Percentiles rank a stretch among this genome's conserved stretches.
Conservation (phyloP, 1,140 invertebrate species). For the Drosophila sturtevanti region DNA sequence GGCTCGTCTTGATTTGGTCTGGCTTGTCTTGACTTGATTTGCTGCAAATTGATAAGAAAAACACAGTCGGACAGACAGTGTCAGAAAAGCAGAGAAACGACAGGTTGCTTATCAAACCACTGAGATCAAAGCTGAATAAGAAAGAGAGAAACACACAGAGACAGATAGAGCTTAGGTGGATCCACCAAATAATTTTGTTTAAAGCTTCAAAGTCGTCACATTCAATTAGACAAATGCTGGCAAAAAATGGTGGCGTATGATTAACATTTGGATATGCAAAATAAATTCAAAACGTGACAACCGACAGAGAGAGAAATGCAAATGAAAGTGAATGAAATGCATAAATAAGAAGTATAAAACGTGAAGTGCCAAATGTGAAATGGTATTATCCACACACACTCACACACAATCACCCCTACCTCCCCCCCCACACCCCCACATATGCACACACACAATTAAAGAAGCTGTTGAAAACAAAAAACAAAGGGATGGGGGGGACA, state of each 20-base stretch:
- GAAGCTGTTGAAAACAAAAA: slow-evolving; percentile 25
- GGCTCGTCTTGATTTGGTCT: slow-evolving; percentile 47
- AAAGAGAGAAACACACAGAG: slow-evolving; percentile 7
- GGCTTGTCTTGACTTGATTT: slow-evolving; percentile 48
- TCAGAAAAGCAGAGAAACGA: background rate
- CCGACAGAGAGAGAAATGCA: slow-evolving; percentile 56
- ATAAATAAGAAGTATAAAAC: slow-evolving; percentile 71
- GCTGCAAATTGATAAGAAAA: slow-evolving; percentile 66
- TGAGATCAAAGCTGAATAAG: slow-evolving; percentile 57
- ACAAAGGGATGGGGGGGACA: background rate
- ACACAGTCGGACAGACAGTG: slow-evolving; percentile 20
- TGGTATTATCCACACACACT: slow-evolving; percentile 44
- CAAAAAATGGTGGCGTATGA: slow-evolving; percentile 45
- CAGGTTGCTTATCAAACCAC: slow-evolving; percentile 29
- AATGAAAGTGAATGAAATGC: slow-evolving; percentile 75
- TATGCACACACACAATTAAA: slow-evolving; percentile 62
- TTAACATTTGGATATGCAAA: slow-evolving; percentile 66
- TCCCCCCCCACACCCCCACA: slow-evolving; percentile 12
- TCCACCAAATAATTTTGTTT: slow-evolving; percentile 29
- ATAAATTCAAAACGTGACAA: slow-evolving; percentile 45
- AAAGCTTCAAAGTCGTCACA: slow-evolving; percentile 47
- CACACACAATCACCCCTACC: slow-evolving; percentile 42
- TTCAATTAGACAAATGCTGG: slow-evolving; percentile 71
- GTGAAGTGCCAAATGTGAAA: slow-evolving; percentile 66
- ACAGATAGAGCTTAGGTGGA: background rate